A percentile compares a stretch with the other conserved stretches of the same genome.
Conservation (phyloP, 2,888 invertebrate species). For the Drosophila meridionalis region DNA sequence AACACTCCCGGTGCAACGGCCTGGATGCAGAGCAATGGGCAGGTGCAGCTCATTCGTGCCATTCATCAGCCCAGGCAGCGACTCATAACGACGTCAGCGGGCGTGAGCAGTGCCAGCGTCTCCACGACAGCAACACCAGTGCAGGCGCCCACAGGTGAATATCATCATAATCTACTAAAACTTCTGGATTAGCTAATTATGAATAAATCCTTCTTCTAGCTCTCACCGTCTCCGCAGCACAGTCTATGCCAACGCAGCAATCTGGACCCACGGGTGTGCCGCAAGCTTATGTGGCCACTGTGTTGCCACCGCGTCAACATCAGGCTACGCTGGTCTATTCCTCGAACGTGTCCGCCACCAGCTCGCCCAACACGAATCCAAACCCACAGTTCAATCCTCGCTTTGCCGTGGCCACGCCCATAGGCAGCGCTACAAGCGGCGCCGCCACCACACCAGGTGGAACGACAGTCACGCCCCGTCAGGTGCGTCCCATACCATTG, state of each 20-base stretch:
- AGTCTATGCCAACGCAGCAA: slow-evolving; percentile 48
- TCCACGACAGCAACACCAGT: slow-evolving; percentile 67
- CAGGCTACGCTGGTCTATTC: slow-evolving; percentile 85
- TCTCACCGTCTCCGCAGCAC: slow-evolving; percentile 66
- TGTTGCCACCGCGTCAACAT: slow-evolving; percentile 83
- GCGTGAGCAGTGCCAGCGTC: slow-evolving; percentile 62
- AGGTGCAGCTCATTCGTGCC: slow-evolving; percentile 84
- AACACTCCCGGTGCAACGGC: slow-evolving; percentile 74
- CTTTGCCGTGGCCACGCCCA: slow-evolving; percentile 82
- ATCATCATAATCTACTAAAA: background rate
- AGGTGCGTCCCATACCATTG: slow-evolving; percentile 84
- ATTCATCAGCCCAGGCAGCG: slow-evolving; percentile 83
- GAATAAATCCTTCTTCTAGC: slow-evolving; percentile 26
- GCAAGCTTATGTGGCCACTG: slow-evolving; percentile 84
- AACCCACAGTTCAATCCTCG: slow-evolving; percentile 84
- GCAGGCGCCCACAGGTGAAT: slow-evolving; percentile 53
- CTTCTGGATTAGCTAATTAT: background rate
- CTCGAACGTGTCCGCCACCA: slow-evolving; percentile 77
- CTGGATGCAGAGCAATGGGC: slow-evolving; percentile 84
- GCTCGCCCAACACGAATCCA: slow-evolving; percentile 62
- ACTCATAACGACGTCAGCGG: slow-evolving; percentile 83
- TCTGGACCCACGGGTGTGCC: slow-evolving; percentile 48
- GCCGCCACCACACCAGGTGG: slow-evolving; percentile 67
- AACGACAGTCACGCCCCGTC: slow-evolving; percentile 78
- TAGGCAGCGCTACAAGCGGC: slow-evolving; percentile 42